Evolutionary conservation across 2,888 invertebrate species (phyloP).

Genomic region (Steinernema hermaphroditum): DNA sequence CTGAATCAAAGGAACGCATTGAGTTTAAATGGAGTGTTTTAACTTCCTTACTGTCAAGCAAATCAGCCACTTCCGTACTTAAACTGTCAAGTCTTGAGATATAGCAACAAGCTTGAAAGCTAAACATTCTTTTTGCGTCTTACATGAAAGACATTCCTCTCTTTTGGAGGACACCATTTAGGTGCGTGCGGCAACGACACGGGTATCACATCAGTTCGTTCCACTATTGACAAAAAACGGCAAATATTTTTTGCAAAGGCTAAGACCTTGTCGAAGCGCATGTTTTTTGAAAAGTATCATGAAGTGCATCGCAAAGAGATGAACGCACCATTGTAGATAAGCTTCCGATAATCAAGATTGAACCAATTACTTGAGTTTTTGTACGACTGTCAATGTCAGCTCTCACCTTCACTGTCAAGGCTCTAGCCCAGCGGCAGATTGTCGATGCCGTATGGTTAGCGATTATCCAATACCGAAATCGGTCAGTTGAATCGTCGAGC

Average conservation of each 20-base stretch:
- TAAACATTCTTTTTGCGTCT: too few relatives aligned
- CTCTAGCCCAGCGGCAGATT: background rate
- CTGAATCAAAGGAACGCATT: too few relatives aligned
- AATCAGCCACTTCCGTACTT: too few relatives aligned
- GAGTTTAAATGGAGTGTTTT: too few relatives aligned
- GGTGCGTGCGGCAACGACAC: too few relatives aligned
- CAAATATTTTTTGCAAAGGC: background rate
- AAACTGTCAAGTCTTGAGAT: too few relatives aligned
- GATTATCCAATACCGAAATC: slow-evolving; percentile 29
- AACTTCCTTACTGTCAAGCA: too few relatives aligned
- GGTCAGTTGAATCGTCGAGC: slow-evolving; percentile 27
- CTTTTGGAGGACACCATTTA: too few relatives aligned
- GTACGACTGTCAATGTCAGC: slow-evolving; percentile 11
- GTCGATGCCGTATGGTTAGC: slow-evolving; percentile 6
- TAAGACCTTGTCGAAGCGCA: background rate
- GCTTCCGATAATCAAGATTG: slow-evolving; percentile 28
- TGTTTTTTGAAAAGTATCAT: background rate
- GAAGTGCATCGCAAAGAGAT: background rate
- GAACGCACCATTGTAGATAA: slow-evolving; percentile 9
- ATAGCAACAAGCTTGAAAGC: too few relatives aligned
- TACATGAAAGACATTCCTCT: too few relatives aligned
- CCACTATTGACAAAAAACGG: background rate
- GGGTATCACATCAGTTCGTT: too few relatives aligned
- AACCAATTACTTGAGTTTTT: slow-evolving; percentile 23
- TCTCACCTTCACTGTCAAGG: background rate